Conservation (phyloP, 2,888 invertebrate species). For the Hipparchia semele region DNA sequence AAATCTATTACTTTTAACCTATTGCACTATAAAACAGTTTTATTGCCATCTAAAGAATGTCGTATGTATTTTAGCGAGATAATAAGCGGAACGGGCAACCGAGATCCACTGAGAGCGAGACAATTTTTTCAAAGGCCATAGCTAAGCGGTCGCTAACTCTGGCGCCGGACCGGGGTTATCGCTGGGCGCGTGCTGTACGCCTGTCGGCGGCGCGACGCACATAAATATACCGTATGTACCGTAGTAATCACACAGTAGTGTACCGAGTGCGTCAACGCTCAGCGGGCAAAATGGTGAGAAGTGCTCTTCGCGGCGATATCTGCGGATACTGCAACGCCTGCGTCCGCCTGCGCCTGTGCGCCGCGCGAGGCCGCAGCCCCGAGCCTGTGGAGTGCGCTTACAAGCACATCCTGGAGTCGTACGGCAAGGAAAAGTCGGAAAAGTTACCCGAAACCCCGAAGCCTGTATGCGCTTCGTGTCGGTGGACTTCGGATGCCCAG, state of each 20-base stretch:
- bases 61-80: constrained; percentile 25
- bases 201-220: constrained; percentile 50
- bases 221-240: constrained; percentile 63
- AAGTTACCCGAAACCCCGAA: constrained; percentile 63
- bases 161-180: constrained; percentile 78
- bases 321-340: constrained; percentile 79
- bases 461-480: constrained; percentile 68
- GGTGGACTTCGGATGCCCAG: constrained; percentile 78
- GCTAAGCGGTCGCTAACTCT: constrained; percentile 53
- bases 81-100: constrained; percentile 30
- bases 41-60: constrained; percentile 19
- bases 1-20: constrained; percentile 41
- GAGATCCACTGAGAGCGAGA: constrained; percentile 28
- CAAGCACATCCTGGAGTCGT: constrained; percentile 77
- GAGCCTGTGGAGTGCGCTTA: constrained; percentile 76
- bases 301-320: constrained; percentile 62
- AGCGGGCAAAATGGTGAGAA: constrained; percentile 65
- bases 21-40: constrained; percentile 29
- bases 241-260: constrained; percentile 56
- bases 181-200: constrained; percentile 75
- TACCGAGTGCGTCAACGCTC: constrained; percentile 53
- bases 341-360: constrained; percentile 68
- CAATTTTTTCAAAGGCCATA: constrained; percentile 42
- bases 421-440: constrained; percentile 53
- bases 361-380: constrained; percentile 70